A percentile compares a stretch with the other conserved stretches of the same genome.
Conservation (phyloP, 37 sponge, comb jelly and placozoan genomes). For the Aplysina aerophoba region DNA sequence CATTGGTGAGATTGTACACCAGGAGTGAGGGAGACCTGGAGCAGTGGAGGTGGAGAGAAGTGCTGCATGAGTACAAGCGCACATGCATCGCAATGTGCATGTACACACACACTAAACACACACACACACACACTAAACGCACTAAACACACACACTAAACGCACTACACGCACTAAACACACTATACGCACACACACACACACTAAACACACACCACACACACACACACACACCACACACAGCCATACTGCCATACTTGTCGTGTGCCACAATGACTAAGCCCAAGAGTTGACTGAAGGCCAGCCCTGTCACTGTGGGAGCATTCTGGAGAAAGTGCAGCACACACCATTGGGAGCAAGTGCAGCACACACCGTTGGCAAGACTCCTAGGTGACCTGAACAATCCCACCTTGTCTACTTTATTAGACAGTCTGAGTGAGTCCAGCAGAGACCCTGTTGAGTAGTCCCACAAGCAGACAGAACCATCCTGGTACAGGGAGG, state of each 20-base stretch:
- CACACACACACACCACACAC: background rate
- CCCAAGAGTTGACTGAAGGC: too few relatives aligned
- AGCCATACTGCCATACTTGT: background rate
- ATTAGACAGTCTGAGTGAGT: background rate
- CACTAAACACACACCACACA: background rate
- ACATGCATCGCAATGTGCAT: too few relatives aligned
- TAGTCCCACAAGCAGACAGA: slow-evolving; percentile 8
- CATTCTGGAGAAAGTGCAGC: too few relatives aligned
- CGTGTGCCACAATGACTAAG: background rate
- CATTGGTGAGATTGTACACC: slow-evolving; percentile 25
- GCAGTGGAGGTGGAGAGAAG: background rate
- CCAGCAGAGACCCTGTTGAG: background rate
- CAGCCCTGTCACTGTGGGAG: too few relatives aligned
- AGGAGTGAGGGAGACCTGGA: slow-evolving; percentile 24
- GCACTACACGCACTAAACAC: too few relatives aligned
- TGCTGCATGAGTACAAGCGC: background rate
- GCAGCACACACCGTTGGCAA: too few relatives aligned
- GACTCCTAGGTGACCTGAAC: too few relatives aligned
- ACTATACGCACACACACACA: too few relatives aligned
- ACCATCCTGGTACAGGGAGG: slow-evolving; percentile 15
- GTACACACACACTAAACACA: too few relatives aligned
- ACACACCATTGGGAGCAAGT: too few relatives aligned
- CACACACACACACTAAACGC: too few relatives aligned
- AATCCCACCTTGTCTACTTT: background rate
- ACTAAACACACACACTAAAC: too few relatives aligned